Conservation (phyloP, 2,888 invertebrate species). For the Apodemia hepburni region DNA sequence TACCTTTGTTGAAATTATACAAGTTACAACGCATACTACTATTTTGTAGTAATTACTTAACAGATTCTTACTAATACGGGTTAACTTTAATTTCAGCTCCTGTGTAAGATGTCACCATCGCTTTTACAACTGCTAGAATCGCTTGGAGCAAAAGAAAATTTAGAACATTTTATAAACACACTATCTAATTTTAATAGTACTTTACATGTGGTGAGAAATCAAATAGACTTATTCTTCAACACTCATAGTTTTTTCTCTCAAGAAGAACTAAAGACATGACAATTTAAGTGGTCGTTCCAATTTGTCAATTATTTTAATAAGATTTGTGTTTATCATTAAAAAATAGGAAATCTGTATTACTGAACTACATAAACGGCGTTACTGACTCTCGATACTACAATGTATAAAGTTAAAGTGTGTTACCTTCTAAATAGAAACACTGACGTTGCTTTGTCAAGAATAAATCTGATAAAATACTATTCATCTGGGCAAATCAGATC, state of each 20-base stretch:
- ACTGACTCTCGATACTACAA: background rate
- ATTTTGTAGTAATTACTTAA: too few species aligned
- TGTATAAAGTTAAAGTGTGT: background rate
- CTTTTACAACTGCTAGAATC: conserved; percentile 76
- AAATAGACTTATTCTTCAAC: conserved; percentile 1
- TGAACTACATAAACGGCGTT: background rate
- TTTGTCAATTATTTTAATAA: background rate
- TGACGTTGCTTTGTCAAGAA: too few species aligned
- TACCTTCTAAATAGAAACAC: too few species aligned
- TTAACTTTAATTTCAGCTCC: conserved; percentile 50
- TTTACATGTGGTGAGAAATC: conserved; percentile 76
- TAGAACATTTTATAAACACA: conserved; percentile 56
- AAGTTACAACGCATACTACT: too few species aligned
- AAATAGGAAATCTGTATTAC: background rate
- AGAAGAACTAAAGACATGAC: background rate
- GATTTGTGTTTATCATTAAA: background rate
- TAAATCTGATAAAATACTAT: too few species aligned
- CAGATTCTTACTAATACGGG: too few species aligned
- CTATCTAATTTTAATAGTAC: conserved; percentile 67
- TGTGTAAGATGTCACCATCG: conserved; percentile 82
- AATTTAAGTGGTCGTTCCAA: background rate
- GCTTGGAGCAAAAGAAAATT: conserved; percentile 60
- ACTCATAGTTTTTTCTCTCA: background rate
- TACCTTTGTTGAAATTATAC: too few species aligned
- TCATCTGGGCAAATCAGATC: too few species aligned